Evolutionary conservation across 2,113 vertebrate genomes (phyloP).

Genomic region (Myiozetetes cayanensis): DNA sequence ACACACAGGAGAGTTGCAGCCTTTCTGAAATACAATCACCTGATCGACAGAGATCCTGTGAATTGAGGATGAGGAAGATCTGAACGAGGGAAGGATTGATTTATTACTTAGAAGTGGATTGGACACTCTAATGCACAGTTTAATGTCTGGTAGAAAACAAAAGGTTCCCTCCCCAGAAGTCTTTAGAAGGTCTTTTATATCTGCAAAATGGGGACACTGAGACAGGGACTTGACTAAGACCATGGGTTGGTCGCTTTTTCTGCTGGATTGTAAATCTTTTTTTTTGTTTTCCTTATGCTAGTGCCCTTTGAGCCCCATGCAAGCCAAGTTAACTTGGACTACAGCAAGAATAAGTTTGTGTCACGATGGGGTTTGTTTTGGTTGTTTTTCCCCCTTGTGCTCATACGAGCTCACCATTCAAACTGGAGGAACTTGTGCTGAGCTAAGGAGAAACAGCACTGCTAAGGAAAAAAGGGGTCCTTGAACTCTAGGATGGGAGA

Average conservation of each 20-base stretch:
- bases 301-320: neutral
- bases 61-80: neutral
- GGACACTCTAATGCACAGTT: neutral
- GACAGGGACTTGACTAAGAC: neutral
- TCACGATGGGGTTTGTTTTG: neutral
- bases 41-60: accelerated
- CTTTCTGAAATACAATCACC: neutral
- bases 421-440: neutral
- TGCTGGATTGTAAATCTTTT: neutral
- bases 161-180: neutral
- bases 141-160: neutral
- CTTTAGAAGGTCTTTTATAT: neutral
- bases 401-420: neutral
- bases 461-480: neutral
- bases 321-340: neutral
- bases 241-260: neutral
- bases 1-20: neutral
- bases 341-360: neutral
- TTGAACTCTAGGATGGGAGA: neutral
- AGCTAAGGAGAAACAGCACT: neutral
- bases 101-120: neutral
- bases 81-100: neutral
- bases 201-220: neutral
- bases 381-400: neutral
- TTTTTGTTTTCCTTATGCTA: neutral